Percentiles rank a stretch among this genome's conserved stretches.
Evolutionary conservation across 2,113 vertebrate genomes (phyloP).

Genomic region (Naja naja): DNA sequence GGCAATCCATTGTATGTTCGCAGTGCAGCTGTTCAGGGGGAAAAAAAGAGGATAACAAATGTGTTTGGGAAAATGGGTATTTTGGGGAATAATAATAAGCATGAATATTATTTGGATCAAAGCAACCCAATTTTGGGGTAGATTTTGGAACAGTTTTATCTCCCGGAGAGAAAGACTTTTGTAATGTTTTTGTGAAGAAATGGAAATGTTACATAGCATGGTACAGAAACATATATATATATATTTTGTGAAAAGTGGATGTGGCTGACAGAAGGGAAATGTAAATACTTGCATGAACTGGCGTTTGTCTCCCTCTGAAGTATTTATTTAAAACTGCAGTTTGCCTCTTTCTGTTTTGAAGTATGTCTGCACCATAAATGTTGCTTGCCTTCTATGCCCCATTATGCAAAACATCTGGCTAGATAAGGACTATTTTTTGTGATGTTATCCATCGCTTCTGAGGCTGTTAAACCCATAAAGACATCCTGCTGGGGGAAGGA

Average conservation of each 20-base stretch:
- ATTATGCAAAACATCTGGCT: not conserved
- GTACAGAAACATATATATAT: not conserved
- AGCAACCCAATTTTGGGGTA: not conserved
- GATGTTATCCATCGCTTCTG: not conserved
- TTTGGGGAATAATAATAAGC: not conserved
- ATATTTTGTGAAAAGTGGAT: not conserved
- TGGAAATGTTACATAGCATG: not conserved
- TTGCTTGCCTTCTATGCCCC: not conserved
- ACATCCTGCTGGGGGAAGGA: too few species aligned
- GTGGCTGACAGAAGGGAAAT: not conserved
- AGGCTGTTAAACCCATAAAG: not conserved
- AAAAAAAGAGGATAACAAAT: not conserved
- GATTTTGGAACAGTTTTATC: not conserved
- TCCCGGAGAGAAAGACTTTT: not conserved
- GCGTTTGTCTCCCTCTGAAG: slow-evolving; percentile 70
- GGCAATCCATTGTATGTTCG: not conserved
- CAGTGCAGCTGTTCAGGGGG: not conserved
- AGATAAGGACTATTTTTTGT: not conserved
- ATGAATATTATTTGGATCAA: not conserved
- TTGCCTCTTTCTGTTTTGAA: not conserved
- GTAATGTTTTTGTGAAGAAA: not conserved
- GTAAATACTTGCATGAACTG: not conserved
- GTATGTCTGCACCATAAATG: not conserved
- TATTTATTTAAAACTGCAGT: slow-evolving; percentile 58
- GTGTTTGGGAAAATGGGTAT: not conserved